Base-by-base conservation (phyloP, 2,888 invertebrate genomes). In the Teleogryllus oceanicus region DNA sequence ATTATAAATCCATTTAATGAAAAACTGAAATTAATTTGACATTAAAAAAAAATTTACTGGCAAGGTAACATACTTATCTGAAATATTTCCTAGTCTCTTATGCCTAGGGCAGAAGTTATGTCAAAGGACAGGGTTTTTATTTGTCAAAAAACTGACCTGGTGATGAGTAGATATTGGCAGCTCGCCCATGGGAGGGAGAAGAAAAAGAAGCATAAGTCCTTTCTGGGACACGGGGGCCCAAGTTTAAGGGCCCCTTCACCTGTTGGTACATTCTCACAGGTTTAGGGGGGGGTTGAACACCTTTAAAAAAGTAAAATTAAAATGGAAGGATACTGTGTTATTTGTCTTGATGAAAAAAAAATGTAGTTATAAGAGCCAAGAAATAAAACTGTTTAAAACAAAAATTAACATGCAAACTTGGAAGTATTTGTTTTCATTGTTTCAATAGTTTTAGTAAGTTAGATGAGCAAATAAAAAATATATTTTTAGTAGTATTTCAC, bases 251-350 rank as follows among this genome's bases (percentile, higher is more conserved):
- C 85, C 85, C 86, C 84, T 86, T 86, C 84, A 84, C 85, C 84
- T 89, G 88, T 86, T 89, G 88, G 88, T 90, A 90, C 85, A 89
- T 89, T 85, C 90, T 89, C 86, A 90, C 89, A 85, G 90, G 90
- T 88, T 91, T 91, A 85, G 90, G 90, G 86, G 90, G 90, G 85
- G 89, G 89, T 87, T 85, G 86, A 84, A 85, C 86, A 85, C 86
- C 86, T 84, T 85, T 85, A 86, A 78, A 83, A 84, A 85, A 85
- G 84, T 83, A 85, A 84, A 83, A 85, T 76, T 16, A 76, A 16
- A 21, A 76, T n/a, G 76, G 76, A 37, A 24, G 37, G 13, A 37
- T 37, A 37, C 37, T 37, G 37, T 37, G 37, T 37, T 37, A 37
- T 37, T 37, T 37, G 37, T 37, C 37, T 37, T 62, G 62, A 62